Base-by-base conservation (phyloP, 2,797 vertebrate species). In the Craterocephalus amniculus region DNA sequence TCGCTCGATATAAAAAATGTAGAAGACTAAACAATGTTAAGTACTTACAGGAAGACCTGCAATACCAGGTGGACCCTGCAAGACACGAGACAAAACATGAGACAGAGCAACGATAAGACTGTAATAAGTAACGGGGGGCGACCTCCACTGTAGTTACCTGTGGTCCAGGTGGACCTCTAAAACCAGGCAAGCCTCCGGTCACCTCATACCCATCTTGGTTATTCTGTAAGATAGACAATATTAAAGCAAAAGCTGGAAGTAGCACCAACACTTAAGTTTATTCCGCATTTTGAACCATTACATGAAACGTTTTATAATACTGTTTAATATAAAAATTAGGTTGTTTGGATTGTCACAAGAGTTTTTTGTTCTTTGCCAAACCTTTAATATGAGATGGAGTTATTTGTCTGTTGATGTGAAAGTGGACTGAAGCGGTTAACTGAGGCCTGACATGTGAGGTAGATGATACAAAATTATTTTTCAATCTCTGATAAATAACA, bases 61-160 rank as follows among this genome's bases (percentile, higher is more conserved):
- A 22, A 87, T 67, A 62, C 96, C 96, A 0, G 94, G 86, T 0
- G 88, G 83, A 10, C 96, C 97, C 97, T 98, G 70, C 13, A 84
- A 52, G 26, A 87, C 59, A 81, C 1, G 22, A 63, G 2, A 79
- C 0, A 75, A 4, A 64, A 43, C 13, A 54, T 74, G 26, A 74
- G 55, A 26, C 4, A 6, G 2, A 4, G 9, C 3, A 31, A 22
- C 24, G 5, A 12, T 14, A 51, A 24, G 0, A 10, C 26, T 64
- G 40, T 49, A 4, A 62, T 1, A 16, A 65, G n/a, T n/a, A n/a
- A n/a, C n/a, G 1, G 63, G 6, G 2, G 66, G 24, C 56, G 16
- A 18, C 5, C 4, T 45, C 10, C n/a, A 0, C 4, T 11, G 1
- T 5, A 5, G 4, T 14, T 94, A 98, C 97, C 95, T 95, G 95